phyloP scores from a whole-genome alignment of 2,888 invertebrate species.

The Synergus itoensis region DNA sequence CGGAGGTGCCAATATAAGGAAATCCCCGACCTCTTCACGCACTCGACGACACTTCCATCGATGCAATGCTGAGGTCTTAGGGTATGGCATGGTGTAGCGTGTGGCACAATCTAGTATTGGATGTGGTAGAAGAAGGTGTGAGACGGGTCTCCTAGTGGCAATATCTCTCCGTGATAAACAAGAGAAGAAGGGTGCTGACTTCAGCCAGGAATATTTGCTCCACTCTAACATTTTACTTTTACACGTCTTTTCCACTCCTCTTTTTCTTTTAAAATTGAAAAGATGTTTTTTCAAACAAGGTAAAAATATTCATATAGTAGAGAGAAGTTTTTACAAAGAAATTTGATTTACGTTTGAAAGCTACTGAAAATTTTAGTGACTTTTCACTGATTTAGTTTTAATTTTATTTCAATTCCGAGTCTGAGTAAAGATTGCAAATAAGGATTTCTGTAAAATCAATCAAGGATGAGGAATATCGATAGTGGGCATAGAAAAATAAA shows the following conservation, averaged over 20 bases:
- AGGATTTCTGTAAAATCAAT: neutral
- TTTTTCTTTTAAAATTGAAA: constrained; percentile 12
- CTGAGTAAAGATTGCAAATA: neutral
- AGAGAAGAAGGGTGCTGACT: constrained; percentile 56
- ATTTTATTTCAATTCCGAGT: neutral
- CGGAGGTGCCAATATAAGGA: constrained; percentile 48
- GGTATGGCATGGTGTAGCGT: constrained; percentile 55
- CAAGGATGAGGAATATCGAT: neutral
- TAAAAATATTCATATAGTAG: neutral
- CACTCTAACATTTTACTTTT: constrained; percentile 63
- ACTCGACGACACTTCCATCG: constrained; percentile 48
- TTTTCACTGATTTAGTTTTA: neutral
- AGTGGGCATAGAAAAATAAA: constrained; percentile 12
- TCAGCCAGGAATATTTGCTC: constrained; percentile 63
- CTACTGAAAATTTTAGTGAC: neutral
- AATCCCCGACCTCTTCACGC: constrained; percentile 51
- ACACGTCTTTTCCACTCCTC: neutral
- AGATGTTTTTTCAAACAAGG: constrained; percentile 20
- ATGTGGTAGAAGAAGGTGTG: constrained; percentile 49
- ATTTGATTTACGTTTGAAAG: neutral
- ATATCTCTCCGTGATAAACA: constrained; percentile 67
- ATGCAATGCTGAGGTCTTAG: constrained; percentile 48
- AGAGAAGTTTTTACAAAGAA: neutral
- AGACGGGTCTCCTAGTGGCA: constrained; percentile 56
- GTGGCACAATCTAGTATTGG: constrained; percentile 44